Evolutionary conservation across 2,113 vertebrate species (phyloP), one percentile per base, ranked within the genome.

Genomic region (Microcebus tavaratra): DNA sequence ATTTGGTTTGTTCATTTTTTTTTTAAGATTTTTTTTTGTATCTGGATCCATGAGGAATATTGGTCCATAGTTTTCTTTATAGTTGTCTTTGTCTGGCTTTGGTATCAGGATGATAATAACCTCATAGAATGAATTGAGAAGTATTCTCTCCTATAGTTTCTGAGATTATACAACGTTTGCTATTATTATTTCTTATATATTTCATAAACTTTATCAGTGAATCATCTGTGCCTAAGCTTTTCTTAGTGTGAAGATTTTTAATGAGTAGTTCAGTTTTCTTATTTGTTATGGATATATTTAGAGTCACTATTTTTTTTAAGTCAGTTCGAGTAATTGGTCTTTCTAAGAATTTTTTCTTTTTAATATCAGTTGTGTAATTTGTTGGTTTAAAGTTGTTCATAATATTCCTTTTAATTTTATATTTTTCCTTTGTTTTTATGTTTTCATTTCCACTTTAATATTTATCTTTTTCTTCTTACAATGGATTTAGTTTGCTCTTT

Each of bases 401-500:
- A 73, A 55, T 78, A 78, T 57, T 55, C n/a, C 7, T 82, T 90
- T 83, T 65, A 78, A 75, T 61, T 90, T 93, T 12, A 2, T 83
- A 29, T 72, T 67, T 92, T 76, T 82, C 4, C 20, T 57, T 57
- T 79, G 80, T 61, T 81, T 7, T 79, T 29, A 55, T 73, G 4
- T 68, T 80, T 67, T 87, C 50, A 36, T 92, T 81, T 84, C 94
- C 81, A 68, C 5, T 78, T 7, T 59, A 75, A 25, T 55, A 21
- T 36, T 76, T 48, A 7, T 45, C 86, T 23, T 23, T 80, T 48
- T 25, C 39, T 63, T 76, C 65, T 80, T 84, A 2, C 45, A 89
- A 94, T 86, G 48, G 42, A 72, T 85, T 95, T 96, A 50, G 48
- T 94, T 90, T 96, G 21, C 18, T 75, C 10, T 75, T 59, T 90